A percentile compares a stretch with the other conserved stretches of the same genome.
phyloP scores from a whole-genome alignment of 2,888 invertebrate species.

The Salticus scenicus region DNA sequence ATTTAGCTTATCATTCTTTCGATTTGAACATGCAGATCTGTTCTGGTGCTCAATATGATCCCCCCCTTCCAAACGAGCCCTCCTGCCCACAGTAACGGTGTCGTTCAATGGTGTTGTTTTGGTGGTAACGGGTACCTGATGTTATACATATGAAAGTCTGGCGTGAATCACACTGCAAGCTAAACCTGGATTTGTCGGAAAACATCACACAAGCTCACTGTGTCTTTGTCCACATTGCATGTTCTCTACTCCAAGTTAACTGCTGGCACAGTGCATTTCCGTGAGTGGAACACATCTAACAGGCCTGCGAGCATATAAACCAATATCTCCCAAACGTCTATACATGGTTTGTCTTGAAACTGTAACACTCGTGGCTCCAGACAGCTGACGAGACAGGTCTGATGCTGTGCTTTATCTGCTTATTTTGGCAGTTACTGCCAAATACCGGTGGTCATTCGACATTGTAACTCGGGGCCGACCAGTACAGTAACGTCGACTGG shows the following conservation, averaged over 20 bases:
- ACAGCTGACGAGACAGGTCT: conserved; percentile 17
- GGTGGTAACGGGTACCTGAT: conserved; percentile 18
- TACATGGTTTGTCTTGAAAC: conserved; percentile 18
- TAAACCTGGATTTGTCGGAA: conserved; percentile 11
- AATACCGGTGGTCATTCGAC: conserved; percentile 24
- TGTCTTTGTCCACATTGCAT: conserved; percentile 9
- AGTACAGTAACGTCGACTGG: conserved; percentile 3
- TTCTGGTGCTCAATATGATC: conserved; percentile 3
- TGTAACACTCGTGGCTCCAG: neutral
- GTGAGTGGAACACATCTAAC: conserved; percentile 16
- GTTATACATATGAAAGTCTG: conserved; percentile 6
- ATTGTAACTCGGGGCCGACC: conserved; percentile 14
- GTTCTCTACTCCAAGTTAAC: neutral
- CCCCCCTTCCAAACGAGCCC: conserved; percentile 28
- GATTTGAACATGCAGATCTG: conserved; percentile 13
- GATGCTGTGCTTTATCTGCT: conserved; percentile 18
- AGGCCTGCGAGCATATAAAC: conserved; percentile 22
- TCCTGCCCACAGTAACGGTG: conserved; percentile 8
- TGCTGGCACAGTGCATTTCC: conserved; percentile 2
- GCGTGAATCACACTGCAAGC: neutral
- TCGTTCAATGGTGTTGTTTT: conserved; percentile 17
- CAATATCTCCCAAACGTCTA: neutral
- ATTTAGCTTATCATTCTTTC: neutral
- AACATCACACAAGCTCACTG: conserved; percentile 18
- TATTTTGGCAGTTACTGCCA: conserved; percentile 27